Conservation (phyloP, 2,888 invertebrate genomes). For the Lasioglossum marginatum region DNA sequence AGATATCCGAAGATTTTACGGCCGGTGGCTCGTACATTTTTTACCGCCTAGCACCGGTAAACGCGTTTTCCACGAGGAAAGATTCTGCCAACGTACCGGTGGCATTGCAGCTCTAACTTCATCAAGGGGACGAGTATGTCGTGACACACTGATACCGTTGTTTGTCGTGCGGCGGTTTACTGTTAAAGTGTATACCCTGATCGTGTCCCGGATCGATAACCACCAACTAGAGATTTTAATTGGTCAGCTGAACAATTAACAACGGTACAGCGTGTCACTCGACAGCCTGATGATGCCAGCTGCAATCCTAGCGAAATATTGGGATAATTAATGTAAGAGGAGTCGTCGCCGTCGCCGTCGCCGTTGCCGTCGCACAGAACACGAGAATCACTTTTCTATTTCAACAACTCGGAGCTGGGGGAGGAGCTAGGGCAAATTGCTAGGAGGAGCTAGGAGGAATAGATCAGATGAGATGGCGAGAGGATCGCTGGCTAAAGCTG, state of each 20-base stretch:
- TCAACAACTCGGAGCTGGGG: neutral
- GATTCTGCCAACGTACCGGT: neutral
- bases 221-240: slow-evolving; percentile 15
- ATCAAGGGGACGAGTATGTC: neutral
- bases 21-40: neutral
- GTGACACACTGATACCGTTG: neutral
- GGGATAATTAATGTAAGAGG: neutral
- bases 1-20: neutral
- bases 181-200: slow-evolving; percentile 4
- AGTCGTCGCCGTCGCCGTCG: too few species aligned
- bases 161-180: slow-evolving; percentile 13
- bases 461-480: neutral
- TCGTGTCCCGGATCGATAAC: slow-evolving; percentile 6
- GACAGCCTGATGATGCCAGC: neutral
- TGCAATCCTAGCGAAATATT: neutral
- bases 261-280: neutral
- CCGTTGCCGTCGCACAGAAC: too few species aligned
- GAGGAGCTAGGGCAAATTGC: neutral
- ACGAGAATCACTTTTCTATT: neutral
- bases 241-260: slow-evolving; percentile 9
- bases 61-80: neutral
- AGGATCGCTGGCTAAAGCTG: neutral
- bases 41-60: neutral
- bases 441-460: neutral
- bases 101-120: neutral